phyloP scores from a whole-genome alignment of 2,113 vertebrate species.

The Psilopogon haemacephalus region DNA sequence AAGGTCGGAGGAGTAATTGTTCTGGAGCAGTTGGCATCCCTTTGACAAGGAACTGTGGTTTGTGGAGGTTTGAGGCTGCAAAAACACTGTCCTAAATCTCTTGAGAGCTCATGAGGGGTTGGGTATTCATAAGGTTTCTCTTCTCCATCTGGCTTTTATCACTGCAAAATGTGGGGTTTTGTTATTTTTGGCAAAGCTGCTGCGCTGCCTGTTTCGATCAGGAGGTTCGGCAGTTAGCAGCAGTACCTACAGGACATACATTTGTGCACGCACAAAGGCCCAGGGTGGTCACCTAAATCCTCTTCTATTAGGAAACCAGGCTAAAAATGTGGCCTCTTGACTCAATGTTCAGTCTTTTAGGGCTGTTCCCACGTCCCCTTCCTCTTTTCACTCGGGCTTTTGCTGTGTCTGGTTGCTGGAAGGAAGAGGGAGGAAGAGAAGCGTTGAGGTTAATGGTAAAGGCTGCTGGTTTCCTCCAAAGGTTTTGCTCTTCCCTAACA shows the following conservation, averaged over 20 bases:
- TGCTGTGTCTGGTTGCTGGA: neutral
- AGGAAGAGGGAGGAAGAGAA: neutral
- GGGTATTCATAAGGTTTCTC: neutral
- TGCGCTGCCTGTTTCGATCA: neutral
- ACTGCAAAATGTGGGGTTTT: neutral
- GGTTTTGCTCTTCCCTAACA: neutral
- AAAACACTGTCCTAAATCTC: neutral
- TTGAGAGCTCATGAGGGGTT: neutral
- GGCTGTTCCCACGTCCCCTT: neutral
- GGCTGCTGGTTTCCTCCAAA: neutral
- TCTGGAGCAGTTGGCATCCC: neutral
- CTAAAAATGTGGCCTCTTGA: neutral
- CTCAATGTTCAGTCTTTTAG: neutral
- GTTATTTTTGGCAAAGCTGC: neutral
- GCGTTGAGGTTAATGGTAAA: neutral
- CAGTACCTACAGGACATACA: rapidly evolving
- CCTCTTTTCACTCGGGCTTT: neutral
- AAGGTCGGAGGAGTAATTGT: neutral
- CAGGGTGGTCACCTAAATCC: neutral
- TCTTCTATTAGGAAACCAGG: neutral
- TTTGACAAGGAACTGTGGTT: neutral
- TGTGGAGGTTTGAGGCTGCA: neutral
- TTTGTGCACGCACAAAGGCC: neutral
- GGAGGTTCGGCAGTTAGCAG: neutral
- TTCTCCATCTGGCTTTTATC: neutral